These are phyloP conservation scores for Nettapus auritus DNA, from an alignment of 2,113 vertebrate species.

Conservation along the genomic window DNA sequence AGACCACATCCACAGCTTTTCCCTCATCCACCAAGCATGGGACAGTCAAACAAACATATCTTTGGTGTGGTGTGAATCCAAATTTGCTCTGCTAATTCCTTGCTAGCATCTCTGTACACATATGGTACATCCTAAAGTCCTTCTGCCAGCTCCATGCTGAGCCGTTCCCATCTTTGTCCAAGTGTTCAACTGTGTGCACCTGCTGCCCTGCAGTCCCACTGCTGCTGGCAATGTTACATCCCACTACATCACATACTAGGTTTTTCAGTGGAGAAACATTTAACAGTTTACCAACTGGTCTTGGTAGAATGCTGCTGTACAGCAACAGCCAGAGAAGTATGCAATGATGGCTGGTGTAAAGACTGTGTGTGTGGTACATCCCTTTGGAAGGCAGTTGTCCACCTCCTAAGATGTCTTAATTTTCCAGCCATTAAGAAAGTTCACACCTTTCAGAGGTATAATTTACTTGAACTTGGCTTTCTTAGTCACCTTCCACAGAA, in stretches of 20 bases:
- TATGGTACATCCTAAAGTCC: background rate
- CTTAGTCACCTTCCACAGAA: background rate
- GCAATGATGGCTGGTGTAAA: fast-evolving
- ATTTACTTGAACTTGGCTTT: background rate
- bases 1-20: no score
- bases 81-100: background rate
- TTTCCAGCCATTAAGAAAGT: background rate
- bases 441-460: background rate
- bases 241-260: background rate
- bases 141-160: background rate
- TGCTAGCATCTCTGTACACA: background rate
- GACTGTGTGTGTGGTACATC: fast-evolving
- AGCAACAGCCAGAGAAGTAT: background rate
- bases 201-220: background rate
- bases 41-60: fast-evolving
- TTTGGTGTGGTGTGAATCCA: background rate
- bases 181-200: background rate
- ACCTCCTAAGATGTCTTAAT: background rate
- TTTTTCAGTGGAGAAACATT: background rate
- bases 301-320: background rate
- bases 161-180: background rate
- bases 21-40: no score
- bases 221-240: background rate
- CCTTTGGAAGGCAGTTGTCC: background rate
- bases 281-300: background rate